Evolutionary conservation across 2,888 invertebrate species (phyloP), one percentile per base, ranked within the genome.

Genomic region (Holacanthella duospinosa): DNA sequence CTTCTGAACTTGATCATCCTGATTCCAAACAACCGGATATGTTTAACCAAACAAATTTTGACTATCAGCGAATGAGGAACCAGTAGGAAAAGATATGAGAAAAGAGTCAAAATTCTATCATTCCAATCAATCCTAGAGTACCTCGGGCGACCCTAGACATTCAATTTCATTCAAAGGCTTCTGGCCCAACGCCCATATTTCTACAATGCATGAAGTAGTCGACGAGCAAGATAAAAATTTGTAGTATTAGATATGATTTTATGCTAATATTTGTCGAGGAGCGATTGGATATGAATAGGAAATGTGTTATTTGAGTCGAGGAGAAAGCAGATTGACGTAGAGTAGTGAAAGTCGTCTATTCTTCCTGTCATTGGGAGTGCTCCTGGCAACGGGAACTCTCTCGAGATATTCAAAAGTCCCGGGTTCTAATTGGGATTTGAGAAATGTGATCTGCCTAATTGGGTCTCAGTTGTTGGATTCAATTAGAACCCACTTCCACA

Each of bases 371-470:
- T 9, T 36, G 36, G 36, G 16, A 36, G 9, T 9, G 36, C 6
- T 16, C 36, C 36, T 36, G 36, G n/a, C n/a, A n/a, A n/a, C n/a
- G n/a, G 36, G 36, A 9, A 6, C 16, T 16, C 36, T 36, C 36
- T 36, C 9, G 36, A 36, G 36, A 36, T 36, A n/a, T n/a, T n/a
- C n/a, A 36, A 36, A 36, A 36, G 9, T 36, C 36, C 36, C 36
- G 36, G 16, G 9, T 48, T 48, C 48, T 48, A 48, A 48, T 48
- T 48, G 19, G 48, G 48, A 21, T 48, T 48, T 48, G 48, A 21
- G 48, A 48, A 48, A 48, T 48, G 48, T 48, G 48, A 48, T 48
- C 48, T 48, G 12, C 48, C 48, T 48, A 48, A 48, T 48, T 48
- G 48, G 48, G 48, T 48, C 48, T 48, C 48, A 48, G 48, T 48